A percentile compares a stretch with the other conserved stretches of the same genome.
phyloP scores from a whole-genome alignment of 2,888 invertebrate species.

The Andrena trimmerana region DNA sequence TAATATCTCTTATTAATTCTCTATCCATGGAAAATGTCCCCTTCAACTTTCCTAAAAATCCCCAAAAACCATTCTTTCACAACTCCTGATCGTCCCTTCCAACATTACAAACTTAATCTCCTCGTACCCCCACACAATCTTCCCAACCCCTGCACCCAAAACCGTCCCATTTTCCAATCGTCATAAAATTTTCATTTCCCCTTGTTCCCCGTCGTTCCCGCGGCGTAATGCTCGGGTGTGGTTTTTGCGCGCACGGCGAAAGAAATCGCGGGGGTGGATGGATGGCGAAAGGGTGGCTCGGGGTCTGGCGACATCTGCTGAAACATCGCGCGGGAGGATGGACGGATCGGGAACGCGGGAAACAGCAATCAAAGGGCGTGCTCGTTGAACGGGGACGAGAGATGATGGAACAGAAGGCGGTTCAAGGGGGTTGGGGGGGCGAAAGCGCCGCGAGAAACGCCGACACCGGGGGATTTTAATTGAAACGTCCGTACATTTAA shows the following conservation, averaged over 20 bases:
- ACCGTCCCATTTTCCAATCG: not conserved
- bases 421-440: conserved; percentile 13
- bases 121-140: no score
- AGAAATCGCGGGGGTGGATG: not conserved
- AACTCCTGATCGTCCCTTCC: no score
- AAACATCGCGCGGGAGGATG: conserved; percentile 50
- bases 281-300: not conserved
- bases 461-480: conserved; percentile 64
- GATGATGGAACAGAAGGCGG: conserved; percentile 21
- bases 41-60: no score
- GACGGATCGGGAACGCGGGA: conserved; percentile 37
- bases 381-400: conserved; percentile 41
- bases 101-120: no score
- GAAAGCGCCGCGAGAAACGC: conserved; percentile 46
- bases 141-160: no score
- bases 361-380: conserved; percentile 32
- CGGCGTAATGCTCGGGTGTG: not conserved
- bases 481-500: conserved; percentile 72
- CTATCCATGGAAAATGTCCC: no score
- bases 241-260: conserved; percentile 3
- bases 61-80: no score
- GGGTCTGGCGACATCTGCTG: conserved; percentile 64
- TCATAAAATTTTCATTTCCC: conserved; percentile 49
- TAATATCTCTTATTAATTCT: no score
- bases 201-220: conserved; percentile 6